Evolutionary conservation across 2,888 invertebrate species (phyloP), one percentile per base, ranked within the genome.

Genomic region (Mellilla xanthometata): DNA sequence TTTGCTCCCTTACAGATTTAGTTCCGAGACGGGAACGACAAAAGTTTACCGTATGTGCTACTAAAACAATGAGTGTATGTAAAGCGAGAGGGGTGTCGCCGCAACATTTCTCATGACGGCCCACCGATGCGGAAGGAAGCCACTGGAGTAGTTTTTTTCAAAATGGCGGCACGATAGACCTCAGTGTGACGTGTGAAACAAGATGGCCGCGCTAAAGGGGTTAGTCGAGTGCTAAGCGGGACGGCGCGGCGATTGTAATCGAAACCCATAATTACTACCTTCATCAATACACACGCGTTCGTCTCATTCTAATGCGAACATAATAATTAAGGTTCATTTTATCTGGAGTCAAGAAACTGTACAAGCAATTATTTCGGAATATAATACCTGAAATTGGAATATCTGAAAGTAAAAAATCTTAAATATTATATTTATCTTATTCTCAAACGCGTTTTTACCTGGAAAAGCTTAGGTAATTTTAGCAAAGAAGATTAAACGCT

Each of bases 1-100:
- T 69, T 61, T 58, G 50, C 58, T 57, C 49, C 64, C 65, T 64
- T 65, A 62, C 58, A 68, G 66, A 69, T 77, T 76, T 73, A 68
- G 64, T 68, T 64, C 62, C 62, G 61, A 71, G 61, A 65, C 72
- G 68, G 65, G 73, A 74, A 79, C 71, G 80, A 83, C 81, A 86
- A 83, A 83, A 83, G 79, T 81, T 79, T 72, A 72, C 71, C 71
- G 71, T 81, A 82, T 83, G 71, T 83, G 78, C 68, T 67, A 66
- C 74, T 85, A 88, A 87, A 89, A 89, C 89, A 89, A 89, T 88
- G 89, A 87, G 81, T 77, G 73, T 56, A 84, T 86, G 86, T 87
- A 86, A 83, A 83, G 65, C 68, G 76, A 72, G 81, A 76, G 87
- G 87, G 85, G 87, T 84, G 87, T 83, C 74, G 76, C 79, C 80